phyloP scores from a whole-genome alignment of 1,140 invertebrate genomes.

The Aleiodes sp. region DNA sequence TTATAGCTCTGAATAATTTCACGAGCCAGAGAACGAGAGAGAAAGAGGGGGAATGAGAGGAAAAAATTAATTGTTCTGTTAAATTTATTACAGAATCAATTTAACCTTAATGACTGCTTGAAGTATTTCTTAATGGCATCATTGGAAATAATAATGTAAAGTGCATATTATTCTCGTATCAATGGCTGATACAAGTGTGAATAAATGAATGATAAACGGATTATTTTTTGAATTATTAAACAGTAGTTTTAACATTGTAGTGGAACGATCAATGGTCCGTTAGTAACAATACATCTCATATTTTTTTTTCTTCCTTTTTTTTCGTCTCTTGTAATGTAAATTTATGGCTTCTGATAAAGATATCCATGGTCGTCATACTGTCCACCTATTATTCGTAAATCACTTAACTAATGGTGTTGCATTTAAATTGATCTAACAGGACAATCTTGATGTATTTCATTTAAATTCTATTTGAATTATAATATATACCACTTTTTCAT shows the following conservation, averaged over 20 bases:
- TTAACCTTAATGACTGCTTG: neutral
- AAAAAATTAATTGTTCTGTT: neutral
- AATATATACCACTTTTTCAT: too few species aligned
- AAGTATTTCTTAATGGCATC: neutral
- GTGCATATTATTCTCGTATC: neutral
- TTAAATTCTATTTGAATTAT: too few species aligned
- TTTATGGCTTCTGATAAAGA: neutral
- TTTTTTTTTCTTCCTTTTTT: too few species aligned
- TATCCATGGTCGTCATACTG: neutral
- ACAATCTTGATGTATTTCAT: neutral
- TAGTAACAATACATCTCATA: neutral
- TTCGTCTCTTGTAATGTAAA: too few species aligned
- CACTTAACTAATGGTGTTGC: neutral
- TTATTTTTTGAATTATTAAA: neutral
- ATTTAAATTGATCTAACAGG: neutral
- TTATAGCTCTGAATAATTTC: too few species aligned
- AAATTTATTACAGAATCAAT: neutral
- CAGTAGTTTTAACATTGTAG: neutral
- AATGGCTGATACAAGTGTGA: neutral
- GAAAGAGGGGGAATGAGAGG: too few species aligned
- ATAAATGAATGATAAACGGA: neutral
- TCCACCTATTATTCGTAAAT: neutral
- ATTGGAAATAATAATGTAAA: neutral
- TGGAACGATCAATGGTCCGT: neutral
- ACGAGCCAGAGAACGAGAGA: too few species aligned